These are phyloP conservation scores for Planiliza haematocheilus DNA, from an alignment of 2,113 vertebrate species.

Conservation along the genomic window DNA sequence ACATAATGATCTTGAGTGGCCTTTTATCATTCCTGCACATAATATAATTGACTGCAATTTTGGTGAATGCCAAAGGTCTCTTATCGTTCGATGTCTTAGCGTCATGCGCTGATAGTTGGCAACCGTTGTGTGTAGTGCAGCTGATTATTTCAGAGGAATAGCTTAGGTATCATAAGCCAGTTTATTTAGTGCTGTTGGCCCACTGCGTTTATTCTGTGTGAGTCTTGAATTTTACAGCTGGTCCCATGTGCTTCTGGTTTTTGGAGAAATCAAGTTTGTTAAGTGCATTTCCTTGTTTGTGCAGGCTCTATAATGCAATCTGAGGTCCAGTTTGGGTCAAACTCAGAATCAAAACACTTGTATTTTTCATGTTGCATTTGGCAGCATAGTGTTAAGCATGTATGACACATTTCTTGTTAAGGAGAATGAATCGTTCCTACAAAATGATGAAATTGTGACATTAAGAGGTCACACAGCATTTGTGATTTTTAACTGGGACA, in stretches of 20 bases:
- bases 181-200: neutral
- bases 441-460: neutral
- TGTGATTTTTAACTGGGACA: conserved; percentile 5
- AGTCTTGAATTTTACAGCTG: neutral
- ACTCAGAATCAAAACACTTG: neutral
- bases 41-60: conserved; percentile 10
- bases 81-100: conserved; percentile 1
- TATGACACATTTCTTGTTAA: too few species aligned
- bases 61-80: neutral
- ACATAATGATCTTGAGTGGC: conserved; percentile 7
- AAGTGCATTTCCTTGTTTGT: neutral
- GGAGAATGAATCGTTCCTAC: neutral
- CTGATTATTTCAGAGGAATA: neutral
- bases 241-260: neutral
- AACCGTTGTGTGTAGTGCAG: neutral
- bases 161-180: neutral
- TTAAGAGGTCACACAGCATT: neutral
- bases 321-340: neutral
- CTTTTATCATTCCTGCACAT: neutral
- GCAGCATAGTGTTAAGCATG: neutral
- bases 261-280: too few species aligned
- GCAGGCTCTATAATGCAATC: neutral
- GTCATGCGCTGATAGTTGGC: conserved; percentile 13
- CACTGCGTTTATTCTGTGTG: neutral
- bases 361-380: neutral